Evolutionary conservation across 2,888 invertebrate species (phyloP).

Genomic region (Phlogophora meticulosa): DNA sequence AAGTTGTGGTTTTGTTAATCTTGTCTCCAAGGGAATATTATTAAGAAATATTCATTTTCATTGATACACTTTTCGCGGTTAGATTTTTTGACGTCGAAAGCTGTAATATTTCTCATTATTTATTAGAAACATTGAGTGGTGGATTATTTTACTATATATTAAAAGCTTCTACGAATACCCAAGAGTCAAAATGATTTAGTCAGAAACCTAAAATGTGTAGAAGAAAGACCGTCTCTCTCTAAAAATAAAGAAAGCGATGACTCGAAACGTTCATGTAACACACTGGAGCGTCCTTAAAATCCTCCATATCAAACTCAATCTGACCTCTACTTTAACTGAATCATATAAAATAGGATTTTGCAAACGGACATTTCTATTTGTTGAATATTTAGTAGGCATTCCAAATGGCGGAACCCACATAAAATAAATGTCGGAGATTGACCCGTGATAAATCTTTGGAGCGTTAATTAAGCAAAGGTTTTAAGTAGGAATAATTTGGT

Average conservation of each 20-base stretch:
- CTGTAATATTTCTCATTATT: neutral
- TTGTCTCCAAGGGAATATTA: constrained; percentile 10
- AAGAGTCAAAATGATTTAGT: constrained; percentile 1
- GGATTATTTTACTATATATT: too few species aligned
- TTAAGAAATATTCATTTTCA: constrained; percentile 14
- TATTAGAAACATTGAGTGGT: too few species aligned
- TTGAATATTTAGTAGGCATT: constrained; percentile 60
- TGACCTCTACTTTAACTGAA: constrained; percentile 42
- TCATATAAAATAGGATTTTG: constrained; percentile 54
- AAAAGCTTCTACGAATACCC: neutral
- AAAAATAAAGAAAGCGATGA: constrained; percentile 25
- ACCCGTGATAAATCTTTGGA: constrained; percentile 67
- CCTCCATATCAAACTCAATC: constrained; percentile 15
- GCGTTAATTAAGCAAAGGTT: constrained; percentile 68
- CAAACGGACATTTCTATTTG: constrained; percentile 61
- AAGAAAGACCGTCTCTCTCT: constrained; percentile 2
- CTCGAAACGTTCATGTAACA: constrained; percentile 25
- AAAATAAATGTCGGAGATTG: constrained; percentile 68
- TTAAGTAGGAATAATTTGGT: constrained; percentile 60
- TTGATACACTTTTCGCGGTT: neutral
- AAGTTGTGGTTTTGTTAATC: constrained; percentile 55
- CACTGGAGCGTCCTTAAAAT: constrained; percentile 23
- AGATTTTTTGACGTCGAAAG: neutral
- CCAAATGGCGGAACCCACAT: constrained; percentile 61
- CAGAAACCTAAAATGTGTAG: neutral